phyloP scores from a whole-genome alignment of 2,113 vertebrate species.

The Semnornis frantzii region DNA sequence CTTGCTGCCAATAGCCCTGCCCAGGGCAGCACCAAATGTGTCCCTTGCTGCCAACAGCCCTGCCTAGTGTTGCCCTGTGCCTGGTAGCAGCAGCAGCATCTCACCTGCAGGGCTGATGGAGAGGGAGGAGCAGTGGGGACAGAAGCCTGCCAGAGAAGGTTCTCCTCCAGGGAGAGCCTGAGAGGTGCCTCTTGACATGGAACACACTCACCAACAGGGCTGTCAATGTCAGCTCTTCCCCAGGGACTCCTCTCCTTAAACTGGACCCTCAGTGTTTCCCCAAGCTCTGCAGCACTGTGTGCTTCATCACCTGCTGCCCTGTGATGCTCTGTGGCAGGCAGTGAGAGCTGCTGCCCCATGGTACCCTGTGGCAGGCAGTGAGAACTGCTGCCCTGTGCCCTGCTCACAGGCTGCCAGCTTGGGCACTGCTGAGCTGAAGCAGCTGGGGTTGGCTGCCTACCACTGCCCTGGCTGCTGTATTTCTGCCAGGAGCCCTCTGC shows the following conservation, averaged over 20 bases:
- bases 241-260: background rate
- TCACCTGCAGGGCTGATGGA: background rate
- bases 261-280: background rate
- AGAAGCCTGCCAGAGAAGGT: background rate
- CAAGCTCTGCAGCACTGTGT: fast-evolving
- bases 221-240: background rate
- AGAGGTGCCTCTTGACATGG: background rate
- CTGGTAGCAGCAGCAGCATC: background rate
- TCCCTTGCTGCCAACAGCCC: background rate
- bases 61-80: background rate
- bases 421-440: background rate
- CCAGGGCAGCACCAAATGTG: background rate
- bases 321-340: no score
- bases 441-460: background rate
- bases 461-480: background rate
- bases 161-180: background rate
- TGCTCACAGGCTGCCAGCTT: background rate
- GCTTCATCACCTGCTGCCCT: background rate
- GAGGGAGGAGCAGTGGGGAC: background rate
- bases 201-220: background rate
- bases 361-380: no score
- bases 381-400: background rate
- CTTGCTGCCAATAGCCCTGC: background rate
- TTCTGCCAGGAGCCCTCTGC: background rate
- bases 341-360: no score